Evolutionary conservation across 1,140 invertebrate genomes (phyloP).

Genomic region (Trachymyrmex cornetzi): DNA sequence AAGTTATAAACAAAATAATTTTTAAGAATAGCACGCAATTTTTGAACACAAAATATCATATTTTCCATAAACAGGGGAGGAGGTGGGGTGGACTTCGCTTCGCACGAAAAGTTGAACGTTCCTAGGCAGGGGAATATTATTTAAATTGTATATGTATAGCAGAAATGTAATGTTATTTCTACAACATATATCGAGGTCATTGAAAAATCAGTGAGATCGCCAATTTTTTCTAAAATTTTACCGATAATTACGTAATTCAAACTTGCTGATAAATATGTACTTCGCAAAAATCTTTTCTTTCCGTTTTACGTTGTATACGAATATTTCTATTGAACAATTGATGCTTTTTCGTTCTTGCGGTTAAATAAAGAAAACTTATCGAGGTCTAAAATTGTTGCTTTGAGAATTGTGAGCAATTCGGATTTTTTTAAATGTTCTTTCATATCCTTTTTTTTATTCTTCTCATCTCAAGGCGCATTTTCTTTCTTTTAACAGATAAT

Average conservation of each 20-base stretch:
- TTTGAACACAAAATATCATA: too few species aligned
- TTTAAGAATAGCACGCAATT: too few species aligned
- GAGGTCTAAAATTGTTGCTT: neutral
- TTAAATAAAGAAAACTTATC: constrained; percentile 4
- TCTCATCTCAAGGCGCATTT: neutral
- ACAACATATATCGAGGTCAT: too few species aligned
- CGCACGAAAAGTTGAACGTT: too few species aligned
- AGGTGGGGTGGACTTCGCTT: too few species aligned
- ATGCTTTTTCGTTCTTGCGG: neutral
- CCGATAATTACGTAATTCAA: neutral
- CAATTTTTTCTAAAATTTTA: too few species aligned
- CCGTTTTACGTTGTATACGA: neutral
- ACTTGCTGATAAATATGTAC: neutral
- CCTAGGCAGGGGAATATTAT: too few species aligned
- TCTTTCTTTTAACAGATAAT: constrained; percentile 32
- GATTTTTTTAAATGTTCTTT: neutral
- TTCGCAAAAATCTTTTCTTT: neutral
- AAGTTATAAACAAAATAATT: too few species aligned
- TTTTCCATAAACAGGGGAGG: too few species aligned
- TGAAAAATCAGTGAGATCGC: too few species aligned
- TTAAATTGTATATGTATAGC: too few species aligned
- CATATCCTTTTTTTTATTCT: neutral
- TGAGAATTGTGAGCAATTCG: neutral
- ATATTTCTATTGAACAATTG: neutral
- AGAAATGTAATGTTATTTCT: too few species aligned